These are phyloP conservation scores for Parasteatoda tepidariorum DNA, from an alignment of 1,140 invertebrate species.

Conservation along the genomic window DNA sequence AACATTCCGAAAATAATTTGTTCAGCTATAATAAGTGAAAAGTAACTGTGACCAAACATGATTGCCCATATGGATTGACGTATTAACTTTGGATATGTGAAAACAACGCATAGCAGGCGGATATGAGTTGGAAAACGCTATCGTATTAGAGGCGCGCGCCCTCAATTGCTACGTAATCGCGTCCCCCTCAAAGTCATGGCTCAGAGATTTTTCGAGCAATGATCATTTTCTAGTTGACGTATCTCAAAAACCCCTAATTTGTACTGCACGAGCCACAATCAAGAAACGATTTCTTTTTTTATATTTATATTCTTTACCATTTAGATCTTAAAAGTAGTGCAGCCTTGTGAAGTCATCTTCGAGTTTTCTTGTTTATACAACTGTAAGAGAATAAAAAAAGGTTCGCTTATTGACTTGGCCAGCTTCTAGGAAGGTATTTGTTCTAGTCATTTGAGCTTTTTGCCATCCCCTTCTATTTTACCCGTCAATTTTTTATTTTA, in stretches of 20 bases:
- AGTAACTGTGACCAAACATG: slow-evolving; percentile 18
- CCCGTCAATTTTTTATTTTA: background rate
- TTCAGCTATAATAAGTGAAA: no score
- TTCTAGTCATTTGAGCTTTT: background rate
- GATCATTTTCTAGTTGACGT: slow-evolving; percentile 57
- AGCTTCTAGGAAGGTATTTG: background rate
- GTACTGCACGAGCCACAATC: slow-evolving; percentile 48
- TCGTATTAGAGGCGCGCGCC: slow-evolving; percentile 49
- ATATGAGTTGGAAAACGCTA: slow-evolving; percentile 53
- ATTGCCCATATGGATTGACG: background rate
- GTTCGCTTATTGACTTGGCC: background rate
- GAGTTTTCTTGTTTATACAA: background rate
- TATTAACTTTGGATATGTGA: background rate
- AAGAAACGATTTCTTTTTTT: background rate
- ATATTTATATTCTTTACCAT: background rate
- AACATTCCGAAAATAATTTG: no score
- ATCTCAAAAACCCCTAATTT: slow-evolving; percentile 47
- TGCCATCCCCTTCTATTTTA: background rate
- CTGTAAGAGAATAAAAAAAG: background rate
- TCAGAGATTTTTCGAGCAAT: slow-evolving; percentile 40
- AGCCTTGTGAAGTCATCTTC: slow-evolving; percentile 1
- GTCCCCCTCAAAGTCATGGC: slow-evolving; percentile 34
- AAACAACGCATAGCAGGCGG: slow-evolving; percentile 10
- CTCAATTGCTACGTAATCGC: slow-evolving; percentile 55
- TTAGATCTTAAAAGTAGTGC: background rate